Percentiles rank a stretch among this genome's conserved stretches.
Conservation (phyloP, 2,113 vertebrate species). For the Lontra canadensis region DNA sequence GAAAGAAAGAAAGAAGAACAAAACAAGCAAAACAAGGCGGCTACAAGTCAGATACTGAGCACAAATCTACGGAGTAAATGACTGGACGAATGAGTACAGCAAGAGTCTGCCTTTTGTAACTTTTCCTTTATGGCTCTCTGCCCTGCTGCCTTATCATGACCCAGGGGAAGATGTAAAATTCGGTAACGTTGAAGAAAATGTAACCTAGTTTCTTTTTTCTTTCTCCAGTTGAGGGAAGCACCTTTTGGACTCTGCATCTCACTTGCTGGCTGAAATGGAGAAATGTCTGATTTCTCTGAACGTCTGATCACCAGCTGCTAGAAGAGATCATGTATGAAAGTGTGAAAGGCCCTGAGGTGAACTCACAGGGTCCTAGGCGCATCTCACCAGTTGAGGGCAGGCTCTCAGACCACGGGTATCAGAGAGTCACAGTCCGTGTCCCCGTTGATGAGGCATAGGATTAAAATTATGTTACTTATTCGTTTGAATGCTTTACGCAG, state of each 20-base stretch:
- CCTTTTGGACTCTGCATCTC: neutral
- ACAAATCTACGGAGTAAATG: neutral
- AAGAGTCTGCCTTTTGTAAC: neutral
- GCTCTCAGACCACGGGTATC: slow-evolving; percentile 70
- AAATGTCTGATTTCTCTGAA: neutral
- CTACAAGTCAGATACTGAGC: neutral
- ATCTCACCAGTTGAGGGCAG: slow-evolving; percentile 51
- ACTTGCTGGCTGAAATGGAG: neutral
- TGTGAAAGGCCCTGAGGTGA: neutral
- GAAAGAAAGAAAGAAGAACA: neutral
- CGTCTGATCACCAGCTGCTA: neutral
- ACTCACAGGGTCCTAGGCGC: neutral
- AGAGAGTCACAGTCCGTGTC: slow-evolving; percentile 73
- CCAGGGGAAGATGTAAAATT: neutral
- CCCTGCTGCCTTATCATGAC: neutral
- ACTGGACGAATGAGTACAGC: neutral
- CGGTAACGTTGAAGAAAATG: neutral
- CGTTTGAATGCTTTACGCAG: slow-evolving; percentile 67
- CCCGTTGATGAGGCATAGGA: slow-evolving; percentile 67
- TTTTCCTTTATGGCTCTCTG: neutral
- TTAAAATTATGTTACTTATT: slow-evolving; percentile 73
- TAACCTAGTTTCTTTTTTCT: neutral
- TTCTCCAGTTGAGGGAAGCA: neutral
- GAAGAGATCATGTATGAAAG: neutral
- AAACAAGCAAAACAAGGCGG: neutral